Conservation (phyloP, 2,797 vertebrate genomes). For the Spea hammondii region DNA sequence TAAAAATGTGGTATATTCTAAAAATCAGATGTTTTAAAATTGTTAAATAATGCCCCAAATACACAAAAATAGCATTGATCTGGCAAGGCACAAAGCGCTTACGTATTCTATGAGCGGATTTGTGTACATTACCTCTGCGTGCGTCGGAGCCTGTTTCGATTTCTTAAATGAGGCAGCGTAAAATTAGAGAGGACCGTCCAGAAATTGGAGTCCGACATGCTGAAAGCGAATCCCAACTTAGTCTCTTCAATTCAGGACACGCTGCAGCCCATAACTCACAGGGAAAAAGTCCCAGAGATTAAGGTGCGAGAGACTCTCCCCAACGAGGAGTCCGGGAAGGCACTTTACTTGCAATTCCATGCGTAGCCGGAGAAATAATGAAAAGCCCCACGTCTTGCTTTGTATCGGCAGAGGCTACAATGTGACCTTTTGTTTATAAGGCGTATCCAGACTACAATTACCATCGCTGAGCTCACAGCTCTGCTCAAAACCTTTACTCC, state of each 20-base stretch:
- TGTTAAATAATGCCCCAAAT: too few species aligned
- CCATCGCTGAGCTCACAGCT: constrained; percentile 53
- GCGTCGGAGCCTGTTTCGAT: constrained; percentile 79
- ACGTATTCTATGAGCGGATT: too few species aligned
- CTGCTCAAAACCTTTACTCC: constrained; percentile 61
- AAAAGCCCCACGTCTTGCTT: constrained; percentile 55
- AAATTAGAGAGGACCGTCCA: constrained; percentile 89
- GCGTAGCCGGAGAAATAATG: constrained; percentile 55
- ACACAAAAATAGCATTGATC: too few species aligned
- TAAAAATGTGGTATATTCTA: too few species aligned
- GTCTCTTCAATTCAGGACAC: constrained; percentile 11
- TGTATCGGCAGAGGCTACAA: constrained; percentile 57
- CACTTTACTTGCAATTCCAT: constrained; percentile 52
- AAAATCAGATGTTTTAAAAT: too few species aligned
- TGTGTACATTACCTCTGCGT: constrained; percentile 85
- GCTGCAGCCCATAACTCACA: constrained; percentile 9
- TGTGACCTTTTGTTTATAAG: constrained; percentile 53
- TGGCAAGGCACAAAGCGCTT: too few species aligned
- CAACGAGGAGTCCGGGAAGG: background rate
- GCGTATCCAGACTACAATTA: constrained; percentile 54
- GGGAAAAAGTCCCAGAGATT: background rate
- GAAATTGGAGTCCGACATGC: constrained; percentile 82
- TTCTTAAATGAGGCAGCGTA: constrained; percentile 84
- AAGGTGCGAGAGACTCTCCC: background rate
- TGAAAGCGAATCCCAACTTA: constrained; percentile 1